Conservation (phyloP, 1,140 invertebrate genomes). For the Geopemphigus sp. region DNA sequence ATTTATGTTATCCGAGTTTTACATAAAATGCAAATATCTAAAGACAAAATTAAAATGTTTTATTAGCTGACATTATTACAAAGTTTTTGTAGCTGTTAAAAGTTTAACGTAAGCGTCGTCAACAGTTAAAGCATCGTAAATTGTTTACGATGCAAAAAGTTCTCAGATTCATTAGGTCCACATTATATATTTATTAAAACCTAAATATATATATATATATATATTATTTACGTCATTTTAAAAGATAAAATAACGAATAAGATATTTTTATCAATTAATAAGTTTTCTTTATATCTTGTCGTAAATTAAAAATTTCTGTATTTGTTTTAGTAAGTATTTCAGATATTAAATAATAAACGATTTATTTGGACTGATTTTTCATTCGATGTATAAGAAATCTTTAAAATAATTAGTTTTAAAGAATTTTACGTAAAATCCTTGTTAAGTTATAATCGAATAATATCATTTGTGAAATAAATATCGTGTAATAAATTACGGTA, state of each 20-base stretch:
- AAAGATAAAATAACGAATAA: background rate
- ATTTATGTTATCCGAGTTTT: constrained; percentile 8
- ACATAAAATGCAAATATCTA: constrained; percentile 29
- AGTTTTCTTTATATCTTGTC: background rate
- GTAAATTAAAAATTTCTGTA: constrained; percentile 22
- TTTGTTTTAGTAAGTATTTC: background rate
- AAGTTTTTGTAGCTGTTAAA: background rate
- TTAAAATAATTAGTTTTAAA: background rate
- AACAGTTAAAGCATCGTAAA: background rate
- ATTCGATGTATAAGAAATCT: background rate
- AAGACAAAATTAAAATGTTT: constrained; percentile 2
- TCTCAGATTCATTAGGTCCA: constrained; percentile 6
- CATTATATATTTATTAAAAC: background rate
- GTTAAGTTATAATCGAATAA: background rate
- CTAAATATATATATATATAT: constrained; percentile 5
- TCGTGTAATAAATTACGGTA: constrained; percentile 2
- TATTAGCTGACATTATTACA: constrained; percentile 3
- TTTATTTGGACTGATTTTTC: background rate
- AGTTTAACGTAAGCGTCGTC: constrained; percentile 10
- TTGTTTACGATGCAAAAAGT: constrained; percentile 9
- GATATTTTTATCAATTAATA: background rate
- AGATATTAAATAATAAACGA: constrained; percentile 15
- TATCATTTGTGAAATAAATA: background rate
- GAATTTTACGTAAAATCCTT: background rate
- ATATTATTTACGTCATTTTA: background rate